Base-by-base conservation (phyloP, 1,140 invertebrate genomes). In the Drosophila lacteicornis region DNA sequence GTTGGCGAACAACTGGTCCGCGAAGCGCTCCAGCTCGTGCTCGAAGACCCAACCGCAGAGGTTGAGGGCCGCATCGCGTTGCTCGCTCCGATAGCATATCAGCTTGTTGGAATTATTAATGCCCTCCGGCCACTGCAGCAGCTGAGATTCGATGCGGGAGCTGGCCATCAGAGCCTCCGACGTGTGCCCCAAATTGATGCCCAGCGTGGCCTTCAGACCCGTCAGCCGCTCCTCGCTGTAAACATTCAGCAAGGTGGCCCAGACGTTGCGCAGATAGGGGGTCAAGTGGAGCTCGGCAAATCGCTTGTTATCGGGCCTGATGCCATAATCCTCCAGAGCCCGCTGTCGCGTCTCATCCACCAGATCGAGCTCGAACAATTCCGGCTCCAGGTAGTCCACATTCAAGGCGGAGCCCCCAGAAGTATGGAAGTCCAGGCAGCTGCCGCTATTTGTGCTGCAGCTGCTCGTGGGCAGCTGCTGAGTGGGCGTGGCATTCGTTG, bases 21-120 rank as follows among this genome's bases (percentile, higher is more conserved):
- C 77, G 5, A 90, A 92, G n/a, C 88, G 75, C n/a, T 92, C 91
- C 58, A 92, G 51, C 33, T 92, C 91, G 9, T 80, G 75, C 76
- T 97, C 96, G 87, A 95, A 95, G 70, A 95, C 94, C 98, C 98
- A 99, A 15, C 97, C 97, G 94, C 98, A 98, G 50, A 99, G 93
- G 83, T 96, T 95, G 51, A 98, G 93, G 1, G 96, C 97, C 91
- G 96, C 95, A 65, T 96, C 95, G 65, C 98, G 94, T 82, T 97
- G 96, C 61, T 95, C 94, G 65, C 96, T 96, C 78, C 96, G 55
- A 50, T 93, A 91, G 49, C 82, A 84, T 25, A 91, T 50, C 0
- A 91, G 58, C 36, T 91, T 84, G 46, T 80, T 92, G n/a, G 87
- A 91, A 82, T 86, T 88, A 60, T 90, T 93, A 66, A 91, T 92